Evolutionary conservation across 2,797 vertebrate species (phyloP).

Genomic region (Tolypeutes matacus): DNA sequence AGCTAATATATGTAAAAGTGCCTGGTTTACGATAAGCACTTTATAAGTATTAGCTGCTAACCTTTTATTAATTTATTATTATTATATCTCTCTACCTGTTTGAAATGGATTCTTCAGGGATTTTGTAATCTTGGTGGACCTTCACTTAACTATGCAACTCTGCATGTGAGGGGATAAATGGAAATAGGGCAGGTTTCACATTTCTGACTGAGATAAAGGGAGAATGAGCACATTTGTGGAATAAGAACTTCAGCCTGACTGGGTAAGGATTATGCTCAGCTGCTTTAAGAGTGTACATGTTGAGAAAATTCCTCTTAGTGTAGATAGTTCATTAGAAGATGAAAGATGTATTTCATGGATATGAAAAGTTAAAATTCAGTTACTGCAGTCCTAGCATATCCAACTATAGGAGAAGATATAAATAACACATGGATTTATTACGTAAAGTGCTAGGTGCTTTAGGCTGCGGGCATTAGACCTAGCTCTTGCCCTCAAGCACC

Average conservation of each 20-base stretch:
- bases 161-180: not conserved
- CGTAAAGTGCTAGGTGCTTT: not conserved
- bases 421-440: not conserved
- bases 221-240: not conserved
- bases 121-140: not conserved
- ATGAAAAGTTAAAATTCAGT: not conserved
- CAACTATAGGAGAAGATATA: not conserved
- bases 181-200: not conserved
- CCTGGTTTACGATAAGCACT: not conserved
- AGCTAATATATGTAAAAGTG: not conserved
- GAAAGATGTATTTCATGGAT: not conserved
- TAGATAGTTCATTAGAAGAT: slow-evolving; percentile 13
- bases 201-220: not conserved
- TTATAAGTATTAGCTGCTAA: not conserved
- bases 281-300: not conserved
- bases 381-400: not conserved
- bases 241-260: not conserved
- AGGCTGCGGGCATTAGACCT: not conserved
- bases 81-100: not conserved
- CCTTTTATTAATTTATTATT: not conserved
- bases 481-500: not conserved
- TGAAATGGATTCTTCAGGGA: not conserved
- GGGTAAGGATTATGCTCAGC: not conserved
- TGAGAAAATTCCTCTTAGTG: not conserved
- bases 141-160: not conserved